phyloP scores from a whole-genome alignment of 2,113 vertebrate species.

The Cariama cristata region DNA sequence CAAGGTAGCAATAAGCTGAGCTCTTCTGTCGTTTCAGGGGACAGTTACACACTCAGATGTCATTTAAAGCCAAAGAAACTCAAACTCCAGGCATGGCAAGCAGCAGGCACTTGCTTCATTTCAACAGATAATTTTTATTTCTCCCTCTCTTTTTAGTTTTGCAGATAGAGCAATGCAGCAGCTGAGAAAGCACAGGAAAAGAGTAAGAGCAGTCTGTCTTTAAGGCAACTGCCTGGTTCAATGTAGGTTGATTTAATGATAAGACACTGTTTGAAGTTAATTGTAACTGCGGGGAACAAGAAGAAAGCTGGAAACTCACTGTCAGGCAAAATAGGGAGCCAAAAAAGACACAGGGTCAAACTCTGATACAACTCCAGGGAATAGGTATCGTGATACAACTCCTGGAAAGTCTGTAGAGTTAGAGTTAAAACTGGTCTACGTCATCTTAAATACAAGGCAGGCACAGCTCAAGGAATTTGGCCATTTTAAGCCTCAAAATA shows the following conservation, averaged over 20 bases:
- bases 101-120: neutral
- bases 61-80: neutral
- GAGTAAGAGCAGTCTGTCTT: neutral
- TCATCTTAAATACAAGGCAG: neutral
- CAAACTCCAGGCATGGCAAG: neutral
- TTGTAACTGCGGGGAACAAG: conserved; percentile 2
- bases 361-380: neutral
- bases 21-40: neutral
- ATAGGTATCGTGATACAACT: fast-evolving
- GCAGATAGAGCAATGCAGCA: neutral
- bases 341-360: neutral
- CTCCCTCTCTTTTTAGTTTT: neutral
- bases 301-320: neutral
- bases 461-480: neutral
- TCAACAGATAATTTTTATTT: neutral
- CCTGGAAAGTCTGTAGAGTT: neutral
- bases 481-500: neutral
- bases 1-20: neutral
- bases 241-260: conserved; percentile 16
- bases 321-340: neutral
- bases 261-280: conserved; percentile 22
- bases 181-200: neutral
- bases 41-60: neutral
- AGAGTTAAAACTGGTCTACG: neutral
- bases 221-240: neutral